A percentile compares a stretch with the other conserved stretches of the same genome.
Evolutionary conservation across 2,113 vertebrate species (phyloP).

Genomic region (Setophaga kirtlandii): DNA sequence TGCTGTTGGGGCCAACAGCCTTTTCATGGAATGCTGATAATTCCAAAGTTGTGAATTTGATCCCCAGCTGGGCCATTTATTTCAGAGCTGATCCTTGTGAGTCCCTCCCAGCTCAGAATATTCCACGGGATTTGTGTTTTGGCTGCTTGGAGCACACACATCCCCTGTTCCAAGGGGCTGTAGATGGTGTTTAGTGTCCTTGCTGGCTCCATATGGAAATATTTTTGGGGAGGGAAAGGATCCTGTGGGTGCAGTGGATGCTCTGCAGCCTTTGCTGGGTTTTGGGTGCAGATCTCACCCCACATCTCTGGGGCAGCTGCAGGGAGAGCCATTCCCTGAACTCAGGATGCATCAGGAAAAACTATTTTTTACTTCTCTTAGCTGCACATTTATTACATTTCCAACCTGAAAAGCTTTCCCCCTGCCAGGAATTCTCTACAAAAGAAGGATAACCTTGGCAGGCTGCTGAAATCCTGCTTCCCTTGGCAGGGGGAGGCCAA

Average conservation of each 20-base stretch:
- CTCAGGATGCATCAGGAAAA: not conserved
- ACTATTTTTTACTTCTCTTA: not conserved
- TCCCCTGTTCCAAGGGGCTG: not conserved
- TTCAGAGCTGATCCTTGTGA: not conserved
- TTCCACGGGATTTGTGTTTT: accelerated
- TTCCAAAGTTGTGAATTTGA: not conserved
- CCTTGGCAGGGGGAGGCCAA: constrained; percentile 2
- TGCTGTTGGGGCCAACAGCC: not conserved
- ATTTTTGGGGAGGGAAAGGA: not conserved
- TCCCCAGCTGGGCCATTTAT: not conserved
- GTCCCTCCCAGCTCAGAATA: not conserved
- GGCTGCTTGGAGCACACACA: not conserved
- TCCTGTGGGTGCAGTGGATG: not conserved
- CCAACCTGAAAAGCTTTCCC: not conserved
- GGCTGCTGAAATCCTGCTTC: constrained; percentile 5
- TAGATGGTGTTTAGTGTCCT: accelerated
- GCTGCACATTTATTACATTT: not conserved
- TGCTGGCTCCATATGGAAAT: accelerated
- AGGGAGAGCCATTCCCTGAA: accelerated
- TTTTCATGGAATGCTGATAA: not conserved
- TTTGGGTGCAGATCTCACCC: not conserved
- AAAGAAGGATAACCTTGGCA: constrained; percentile 40
- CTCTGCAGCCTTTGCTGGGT: not conserved
- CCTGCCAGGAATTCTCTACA: not conserved
- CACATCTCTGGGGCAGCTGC: not conserved